Evolutionary conservation across 2,797 vertebrate genomes (phyloP), one percentile per base, ranked within the genome.

Genomic region (Rallus crepitans): DNA sequence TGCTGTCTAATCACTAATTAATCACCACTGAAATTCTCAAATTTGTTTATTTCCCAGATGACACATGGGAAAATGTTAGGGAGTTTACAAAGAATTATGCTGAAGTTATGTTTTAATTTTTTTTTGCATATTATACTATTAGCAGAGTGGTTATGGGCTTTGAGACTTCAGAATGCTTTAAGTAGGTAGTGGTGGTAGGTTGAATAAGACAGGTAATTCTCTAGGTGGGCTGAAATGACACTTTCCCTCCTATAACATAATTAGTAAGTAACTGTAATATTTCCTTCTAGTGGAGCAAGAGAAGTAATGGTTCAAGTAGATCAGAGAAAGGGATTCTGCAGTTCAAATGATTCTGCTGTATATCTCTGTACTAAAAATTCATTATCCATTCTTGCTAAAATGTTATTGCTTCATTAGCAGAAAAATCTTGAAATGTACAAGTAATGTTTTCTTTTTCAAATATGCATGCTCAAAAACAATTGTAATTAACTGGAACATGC

Each of bases 401-500:
- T 76, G 39, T 77, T 82, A 83, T 71, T 90, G 66, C 73, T 87
- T 94, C 65, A 93, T 85, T 93, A 90, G 63, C 47, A 93, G 69
- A 95, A 96, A 93, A 76, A 75, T 53, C 40, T 71, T 81, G 53
- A 81, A 85, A 37, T 35, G 23, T 35, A 45, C 33, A 82, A 92
- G 39, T 48, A 60, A 77, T 84, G 9, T 48, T 83, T 95, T 61
- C 53, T 65, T 96, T 77, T 92, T 68, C 64, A 96, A 95, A 95
- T 87, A 56, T 71, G 71, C 50, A 63, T 52, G 84, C 19, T 85
- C 31, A 95, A 96, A 95, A 95, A 17, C 48, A 94, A 82, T 61
- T 88, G 45, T 56, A 94, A 96, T 96, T 93, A 96, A 92, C 56
- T 47, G 79, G 94, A 96, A 94, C 61, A 33, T 20, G n/a, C 48